Base-by-base conservation (phyloP, 2,797 vertebrate genomes). In the Crenichthys baileyi region DNA sequence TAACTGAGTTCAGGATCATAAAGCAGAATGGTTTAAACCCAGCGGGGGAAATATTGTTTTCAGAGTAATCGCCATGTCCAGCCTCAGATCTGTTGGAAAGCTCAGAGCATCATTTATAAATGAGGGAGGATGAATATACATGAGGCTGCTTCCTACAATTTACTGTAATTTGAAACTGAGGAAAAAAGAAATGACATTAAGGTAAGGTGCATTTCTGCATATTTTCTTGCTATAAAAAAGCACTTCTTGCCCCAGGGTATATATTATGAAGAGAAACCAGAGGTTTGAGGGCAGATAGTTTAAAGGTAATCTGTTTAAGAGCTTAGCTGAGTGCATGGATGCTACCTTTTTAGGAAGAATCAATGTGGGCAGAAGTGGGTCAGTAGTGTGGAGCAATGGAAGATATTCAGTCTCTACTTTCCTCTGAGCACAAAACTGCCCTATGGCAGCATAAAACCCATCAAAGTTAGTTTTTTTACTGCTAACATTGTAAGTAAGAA, bases 281-380 rank as follows among this genome's bases (percentile, higher is more conserved):
- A 4, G 36, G 60, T 60, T 83, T 12, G 29, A 63, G 31, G 61
- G 46, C 51, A 74, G 48, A 55, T 53, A 46, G 31, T 39, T 41
- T 41, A 65, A 78, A 79, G 22, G 77, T n/a, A 1, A n/a, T 79
- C 72, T 71, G 20, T 79, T 61, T 78, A 80, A 84, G 79, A 78
- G 77, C 79, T 83, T 58, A 11, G n/a, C 53, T 63, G 61, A 89
- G 72, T 79, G 75, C 78, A 61, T n/a, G 65, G 78, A 70, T 79
- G 70, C 77, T 79, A 81, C 85, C 50, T 71, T 87, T 89, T 85
- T 80, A 81, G 83, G 78, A 76, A 44, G n/a, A 82, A 86, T 80
- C 82, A 83, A 77, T 81, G 68, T 76, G 39, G 81, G 72, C 80
- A 89, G 85, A 91, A 88, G 83, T 87, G 76, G 92, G 89, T 92